Evolutionary conservation across 2,888 invertebrate genomes (phyloP).

Genomic region (Antheraea yamamai): DNA sequence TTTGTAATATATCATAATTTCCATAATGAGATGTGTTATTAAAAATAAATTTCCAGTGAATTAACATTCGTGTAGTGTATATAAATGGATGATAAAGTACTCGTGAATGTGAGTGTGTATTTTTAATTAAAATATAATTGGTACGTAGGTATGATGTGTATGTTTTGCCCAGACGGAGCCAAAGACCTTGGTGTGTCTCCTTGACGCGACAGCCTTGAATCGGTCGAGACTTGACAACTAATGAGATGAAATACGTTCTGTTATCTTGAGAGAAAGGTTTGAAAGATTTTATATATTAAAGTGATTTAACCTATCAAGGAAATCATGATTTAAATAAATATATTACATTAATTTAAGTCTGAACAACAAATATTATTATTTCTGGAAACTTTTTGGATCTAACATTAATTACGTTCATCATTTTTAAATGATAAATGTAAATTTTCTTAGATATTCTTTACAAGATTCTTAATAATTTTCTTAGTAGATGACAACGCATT

Average conservation of each 20-base stretch:
- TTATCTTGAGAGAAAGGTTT: background rate
- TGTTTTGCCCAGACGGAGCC: slow-evolving; percentile 10
- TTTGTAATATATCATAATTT: background rate
- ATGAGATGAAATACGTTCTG: background rate
- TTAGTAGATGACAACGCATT: background rate
- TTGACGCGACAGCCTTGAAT: slow-evolving; percentile 2
- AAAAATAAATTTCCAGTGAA: background rate
- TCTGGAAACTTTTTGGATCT: too few species aligned
- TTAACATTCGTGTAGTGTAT: background rate
- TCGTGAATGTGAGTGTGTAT: background rate
- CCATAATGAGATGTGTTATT: background rate
- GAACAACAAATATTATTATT: too few species aligned
- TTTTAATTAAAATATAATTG: background rate
- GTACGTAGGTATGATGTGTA: background rate
- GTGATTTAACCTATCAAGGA: too few species aligned
- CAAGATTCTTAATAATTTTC: background rate
- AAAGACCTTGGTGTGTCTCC: slow-evolving; percentile 11
- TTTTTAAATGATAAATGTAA: background rate
- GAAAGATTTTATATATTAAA: background rate
- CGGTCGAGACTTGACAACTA: background rate
- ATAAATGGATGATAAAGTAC: background rate
- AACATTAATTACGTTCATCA: background rate
- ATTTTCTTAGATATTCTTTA: background rate
- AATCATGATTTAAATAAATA: too few species aligned
- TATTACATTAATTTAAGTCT: too few species aligned